A percentile compares a stretch with the other conserved stretches of the same genome.
Evolutionary conservation across 2,888 invertebrate genomes (phyloP).

Genomic region (Andrena dorsata): DNA sequence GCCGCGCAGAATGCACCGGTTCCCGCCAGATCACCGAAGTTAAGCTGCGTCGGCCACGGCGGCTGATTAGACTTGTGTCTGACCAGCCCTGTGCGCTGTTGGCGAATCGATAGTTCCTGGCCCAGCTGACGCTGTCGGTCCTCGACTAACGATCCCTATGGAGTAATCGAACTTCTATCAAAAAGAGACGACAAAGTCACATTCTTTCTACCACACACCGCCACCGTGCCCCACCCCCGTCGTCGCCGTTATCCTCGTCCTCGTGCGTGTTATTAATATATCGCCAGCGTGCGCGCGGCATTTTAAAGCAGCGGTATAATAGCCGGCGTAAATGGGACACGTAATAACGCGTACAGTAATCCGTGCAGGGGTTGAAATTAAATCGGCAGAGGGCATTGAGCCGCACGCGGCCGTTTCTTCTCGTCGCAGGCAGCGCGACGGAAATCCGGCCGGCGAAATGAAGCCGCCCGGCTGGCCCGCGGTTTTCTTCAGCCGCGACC

Average conservation of each 20-base stretch:
- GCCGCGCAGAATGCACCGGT: too few species aligned
- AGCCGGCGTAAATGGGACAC: conserved; percentile 47
- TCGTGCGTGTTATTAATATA: conserved; percentile 27
- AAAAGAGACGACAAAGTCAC: not conserved
- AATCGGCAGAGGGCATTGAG: conserved; percentile 42
- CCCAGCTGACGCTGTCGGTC: too few species aligned
- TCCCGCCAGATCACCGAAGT: too few species aligned
- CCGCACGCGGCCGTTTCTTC: conserved; percentile 18
- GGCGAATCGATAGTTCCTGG: too few species aligned
- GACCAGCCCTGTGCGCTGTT: too few species aligned
- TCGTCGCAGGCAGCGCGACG: not conserved
- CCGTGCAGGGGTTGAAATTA: conserved; percentile 32
- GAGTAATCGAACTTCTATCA: not conserved
- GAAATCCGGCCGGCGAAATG: conserved; percentile 38
- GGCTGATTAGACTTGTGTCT: too few species aligned
- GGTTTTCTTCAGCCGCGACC: conserved; percentile 62
- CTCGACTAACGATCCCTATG: too few species aligned
- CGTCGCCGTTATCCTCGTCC: not conserved
- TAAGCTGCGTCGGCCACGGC: too few species aligned
- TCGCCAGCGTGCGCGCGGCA: not conserved
- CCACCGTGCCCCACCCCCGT: not conserved
- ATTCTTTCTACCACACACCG: too few species aligned
- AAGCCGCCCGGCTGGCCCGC: conserved; percentile 59
- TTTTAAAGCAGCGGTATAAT: conserved; percentile 36
- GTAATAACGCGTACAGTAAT: conserved; percentile 47